A percentile compares a stretch with the other conserved stretches of the same genome.
Evolutionary conservation across 2,113 vertebrate genomes (phyloP).

Genomic region (Caranx ignobilis): DNA sequence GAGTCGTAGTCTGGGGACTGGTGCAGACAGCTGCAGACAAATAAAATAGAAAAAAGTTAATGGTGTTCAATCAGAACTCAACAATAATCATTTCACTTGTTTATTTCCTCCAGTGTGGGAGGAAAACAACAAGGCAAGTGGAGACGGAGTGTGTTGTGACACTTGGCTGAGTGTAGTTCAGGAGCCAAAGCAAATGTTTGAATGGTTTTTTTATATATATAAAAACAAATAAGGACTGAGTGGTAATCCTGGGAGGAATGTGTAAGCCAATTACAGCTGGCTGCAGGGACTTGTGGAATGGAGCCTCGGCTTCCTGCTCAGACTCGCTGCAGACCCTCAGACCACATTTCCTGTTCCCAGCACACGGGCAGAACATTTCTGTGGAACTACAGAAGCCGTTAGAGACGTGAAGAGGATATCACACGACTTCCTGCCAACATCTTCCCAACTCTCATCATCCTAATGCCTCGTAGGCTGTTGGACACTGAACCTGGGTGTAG

Average conservation of each 20-base stretch:
- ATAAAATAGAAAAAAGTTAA: neutral
- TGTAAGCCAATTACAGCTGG: slow-evolving; percentile 70
- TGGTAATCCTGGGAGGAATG: slow-evolving; percentile 73
- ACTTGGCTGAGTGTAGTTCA: slow-evolving; percentile 46
- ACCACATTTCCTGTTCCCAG: slow-evolving; percentile 62
- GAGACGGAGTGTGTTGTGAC: slow-evolving; percentile 57
- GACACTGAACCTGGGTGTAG: slow-evolving; percentile 28
- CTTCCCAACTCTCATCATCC: slow-evolving; percentile 37
- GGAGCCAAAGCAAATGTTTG: slow-evolving; percentile 66
- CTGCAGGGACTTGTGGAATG: slow-evolving; percentile 63
- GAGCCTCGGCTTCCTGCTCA: slow-evolving; percentile 65
- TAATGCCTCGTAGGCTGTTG: slow-evolving; percentile 38
- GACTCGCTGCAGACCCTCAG: slow-evolving; percentile 44
- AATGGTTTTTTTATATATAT: slow-evolving; percentile 29
- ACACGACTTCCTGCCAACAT: slow-evolving; percentile 44
- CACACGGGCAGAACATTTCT: neutral
- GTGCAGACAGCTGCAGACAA: neutral
- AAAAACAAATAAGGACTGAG: slow-evolving; percentile 68
- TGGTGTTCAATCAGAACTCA: slow-evolving; percentile 20
- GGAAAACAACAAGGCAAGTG: slow-evolving; percentile 1
- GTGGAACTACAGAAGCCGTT: slow-evolving; percentile 48
- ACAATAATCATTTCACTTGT: slow-evolving; percentile 3
- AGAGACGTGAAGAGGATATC: slow-evolving; percentile 35
- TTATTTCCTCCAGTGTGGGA: slow-evolving; percentile 23
- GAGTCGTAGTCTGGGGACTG: neutral